Evolutionary conservation across 2,113 vertebrate genomes (phyloP), one percentile per base, ranked within the genome.

Genomic region (Pionites leucogaster): DNA sequence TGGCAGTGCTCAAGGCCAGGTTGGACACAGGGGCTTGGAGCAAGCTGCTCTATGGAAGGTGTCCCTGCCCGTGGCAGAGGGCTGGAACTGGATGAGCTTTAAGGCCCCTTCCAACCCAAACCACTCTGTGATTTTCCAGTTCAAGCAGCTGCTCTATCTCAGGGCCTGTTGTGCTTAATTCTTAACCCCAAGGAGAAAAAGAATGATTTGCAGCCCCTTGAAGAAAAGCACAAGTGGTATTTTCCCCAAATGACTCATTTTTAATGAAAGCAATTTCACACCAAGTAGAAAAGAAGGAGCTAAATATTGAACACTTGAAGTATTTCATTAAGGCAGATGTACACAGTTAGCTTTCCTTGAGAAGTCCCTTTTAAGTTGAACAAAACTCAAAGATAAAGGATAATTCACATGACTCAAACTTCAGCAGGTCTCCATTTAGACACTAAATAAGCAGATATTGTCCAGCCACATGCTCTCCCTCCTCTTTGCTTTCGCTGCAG

Each of bases 231-330:
- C 0, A 0, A 79, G 47, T 28, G 27, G 60, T 55, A 60, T 96
- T 91, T 93, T 75, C 86, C 68, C 39, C 39, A 46, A 63, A 63
- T 49, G 68, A 83, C 24, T 92, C 69, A 46, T 12, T 60, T 82
- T 53, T 77, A 83, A 86, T 67, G 76, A 86, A 83, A 84, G 62
- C 42, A 52, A 82, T 92, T 95, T 89, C 50, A 70, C 15, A 42
- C 18, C 16, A 63, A 39, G 49, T 5, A 50, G 35, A 28, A 11
- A 44, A 18, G 72, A 63, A n/a, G 5, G 28, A 75, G 47, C 42
- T 55, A 95, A 92, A 68, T 39, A 75, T 7, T 31, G 64, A 90
- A 74, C 27, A 41, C 24, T n/a, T 60, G 2, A 27, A 81, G 33
- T 39, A 15, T 17, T 57, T 72, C 37, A 79, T 59, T n/a, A 72